phyloP scores from a whole-genome alignment of 2,113 vertebrate species.

The Pluvianellus socialis region DNA sequence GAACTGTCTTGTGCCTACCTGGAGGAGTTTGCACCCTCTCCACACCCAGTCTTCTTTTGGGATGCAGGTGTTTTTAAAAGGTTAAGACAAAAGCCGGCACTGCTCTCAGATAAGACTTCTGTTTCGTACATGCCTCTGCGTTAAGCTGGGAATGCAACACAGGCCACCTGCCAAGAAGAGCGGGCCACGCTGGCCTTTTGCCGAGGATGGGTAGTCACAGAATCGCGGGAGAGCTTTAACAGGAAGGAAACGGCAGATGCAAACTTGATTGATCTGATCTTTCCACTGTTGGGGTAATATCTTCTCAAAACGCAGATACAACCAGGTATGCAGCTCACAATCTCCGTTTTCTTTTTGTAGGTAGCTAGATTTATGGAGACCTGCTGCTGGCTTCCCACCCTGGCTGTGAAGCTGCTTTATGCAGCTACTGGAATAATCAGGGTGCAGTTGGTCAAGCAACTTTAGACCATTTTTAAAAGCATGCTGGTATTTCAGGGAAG shows the following conservation, averaged over 20 bases:
- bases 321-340: background rate
- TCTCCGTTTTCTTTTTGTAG: background rate
- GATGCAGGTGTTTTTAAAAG: background rate
- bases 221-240: background rate
- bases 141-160: background rate
- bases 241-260: background rate
- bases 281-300: background rate
- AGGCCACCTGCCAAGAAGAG: fast-evolving
- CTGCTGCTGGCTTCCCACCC: background rate
- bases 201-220: background rate
- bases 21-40: background rate
- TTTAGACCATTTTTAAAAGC: background rate
- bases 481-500: background rate
- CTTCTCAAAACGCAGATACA: background rate
- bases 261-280: background rate
- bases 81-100: background rate
- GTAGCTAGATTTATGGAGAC: background rate
- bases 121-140: fast-evolving
- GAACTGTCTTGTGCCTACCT: background rate
- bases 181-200: background rate
- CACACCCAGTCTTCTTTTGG: background rate
- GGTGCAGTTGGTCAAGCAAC: background rate
- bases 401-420: background rate
- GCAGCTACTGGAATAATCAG: background rate
- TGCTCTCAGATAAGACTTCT: background rate